These are phyloP conservation scores for Solenodon paradoxus DNA, from an alignment of 2,113 vertebrate genomes.

Conservation along the genomic window DNA sequence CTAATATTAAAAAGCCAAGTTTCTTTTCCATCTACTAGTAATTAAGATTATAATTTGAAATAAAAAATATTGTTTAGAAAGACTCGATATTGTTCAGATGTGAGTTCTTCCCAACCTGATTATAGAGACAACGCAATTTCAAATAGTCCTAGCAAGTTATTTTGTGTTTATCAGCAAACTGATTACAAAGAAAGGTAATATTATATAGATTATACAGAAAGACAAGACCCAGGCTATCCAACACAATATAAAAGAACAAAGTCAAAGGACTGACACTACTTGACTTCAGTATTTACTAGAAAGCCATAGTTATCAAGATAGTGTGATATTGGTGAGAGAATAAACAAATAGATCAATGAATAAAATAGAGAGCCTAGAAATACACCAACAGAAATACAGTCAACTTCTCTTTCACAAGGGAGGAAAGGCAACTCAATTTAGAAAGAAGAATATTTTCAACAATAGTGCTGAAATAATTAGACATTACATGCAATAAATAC, in stretches of 20 bases:
- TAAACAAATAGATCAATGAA: too few relatives aligned
- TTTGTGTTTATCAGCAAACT: not conserved
- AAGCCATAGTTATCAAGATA: too few relatives aligned
- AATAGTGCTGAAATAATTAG: not conserved
- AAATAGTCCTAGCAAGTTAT: not conserved
- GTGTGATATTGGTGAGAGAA: too few relatives aligned
- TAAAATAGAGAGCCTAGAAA: too few relatives aligned
- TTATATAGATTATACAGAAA: not conserved
- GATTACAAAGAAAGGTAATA: not conserved
- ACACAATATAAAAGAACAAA: not conserved
- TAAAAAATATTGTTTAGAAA: not conserved
- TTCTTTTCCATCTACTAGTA: not conserved
- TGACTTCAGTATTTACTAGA: too few relatives aligned
- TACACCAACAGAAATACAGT: too few relatives aligned
- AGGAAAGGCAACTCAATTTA: not conserved
- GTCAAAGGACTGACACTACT: not conserved
- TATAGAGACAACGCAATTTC: not conserved
- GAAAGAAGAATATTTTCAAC: not conserved
- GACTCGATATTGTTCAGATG: not conserved
- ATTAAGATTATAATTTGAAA: not conserved
- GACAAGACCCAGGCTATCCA: not conserved
- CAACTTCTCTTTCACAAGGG: too few relatives aligned
- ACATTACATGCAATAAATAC: too few relatives aligned
- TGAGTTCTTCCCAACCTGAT: too few relatives aligned
- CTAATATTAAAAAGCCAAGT: not conserved